Base-by-base conservation (phyloP, 2,888 invertebrate species). In the Hoplodrina ambigua region DNA sequence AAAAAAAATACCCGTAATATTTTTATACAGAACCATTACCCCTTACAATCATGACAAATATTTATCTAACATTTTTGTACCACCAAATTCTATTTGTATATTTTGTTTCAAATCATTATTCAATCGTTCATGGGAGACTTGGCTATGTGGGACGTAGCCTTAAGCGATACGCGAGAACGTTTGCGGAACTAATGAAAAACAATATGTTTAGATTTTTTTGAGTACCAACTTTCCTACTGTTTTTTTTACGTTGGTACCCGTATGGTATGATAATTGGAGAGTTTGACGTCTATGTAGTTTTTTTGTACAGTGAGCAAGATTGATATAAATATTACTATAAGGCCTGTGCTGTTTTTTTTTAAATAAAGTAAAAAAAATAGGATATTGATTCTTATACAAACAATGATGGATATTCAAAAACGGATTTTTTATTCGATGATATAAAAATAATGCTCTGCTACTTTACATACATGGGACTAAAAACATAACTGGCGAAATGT, bases 111-210 rank as follows among this genome's bases (percentile, higher is more conserved):
- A 90, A 92, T 89, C 89, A 89, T 92, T 89, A 90, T 89, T 90
- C 86, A 87, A 92, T 94, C 91, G 90, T 84, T 92, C 85, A 91
- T 88, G 94, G 92, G 92, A 92, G 92, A 92, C 71, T 87, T 74
- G 81, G 49, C 79, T 68, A 88, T 93, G 92, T 94, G 94, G 92
- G 92, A 92, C 83, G 85, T 80, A 63, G 86, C 94, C 91, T 78
- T 59, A 84, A 92, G 94, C 93, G 70, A 58, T 82, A 81, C 73
- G 86, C 17, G 86, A 69, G 84, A 74, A 88, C 76, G 87, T 89
- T 87, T 88, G 91, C 89, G 92, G 92, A 92, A 93, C 75, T 88
- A 88, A 90, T 81, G n/a, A 55, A 33, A 54, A 52, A 64, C 57
- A 74, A 71, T 74, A 73, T 72, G 74, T 65, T 79, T 75, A 58